These are phyloP conservation scores for Patiria pectinifera DNA, from an alignment of 53 echinoderm and acorn worm species.

Conservation along the genomic window DNA sequence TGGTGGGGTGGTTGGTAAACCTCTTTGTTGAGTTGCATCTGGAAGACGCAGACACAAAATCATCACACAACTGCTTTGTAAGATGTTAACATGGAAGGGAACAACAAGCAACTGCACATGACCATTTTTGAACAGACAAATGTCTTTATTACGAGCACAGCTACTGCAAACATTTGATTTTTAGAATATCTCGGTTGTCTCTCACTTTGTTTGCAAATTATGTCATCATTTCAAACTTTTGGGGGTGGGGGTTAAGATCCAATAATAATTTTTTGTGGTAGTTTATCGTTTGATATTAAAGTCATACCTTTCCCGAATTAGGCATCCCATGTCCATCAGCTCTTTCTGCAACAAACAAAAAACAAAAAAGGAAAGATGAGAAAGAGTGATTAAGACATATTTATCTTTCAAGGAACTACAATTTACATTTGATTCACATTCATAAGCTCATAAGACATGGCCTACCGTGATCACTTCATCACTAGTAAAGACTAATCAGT, in stretches of 20 bases:
- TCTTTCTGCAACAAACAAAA: conserved; percentile 15
- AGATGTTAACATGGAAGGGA: background rate
- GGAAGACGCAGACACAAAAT: background rate
- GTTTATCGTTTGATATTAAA: background rate
- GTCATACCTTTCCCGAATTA: conserved; percentile 39
- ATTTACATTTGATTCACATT: too few relatives aligned
- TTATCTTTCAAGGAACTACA: too few relatives aligned
- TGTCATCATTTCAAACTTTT: too few relatives aligned
- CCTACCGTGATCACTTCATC: background rate
- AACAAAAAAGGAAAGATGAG: background rate
- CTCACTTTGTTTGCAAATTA: too few relatives aligned
- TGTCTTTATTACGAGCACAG: background rate
- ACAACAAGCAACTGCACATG: too few relatives aligned
- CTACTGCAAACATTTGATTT: background rate
- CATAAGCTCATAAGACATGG: too few relatives aligned
- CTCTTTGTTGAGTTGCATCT: conserved; percentile 22
- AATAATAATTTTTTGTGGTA: background rate
- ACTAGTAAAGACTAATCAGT: background rate
- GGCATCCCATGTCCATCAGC: conserved; percentile 35
- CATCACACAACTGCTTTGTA: background rate
- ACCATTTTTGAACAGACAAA: background rate
- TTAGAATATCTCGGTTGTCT: background rate
- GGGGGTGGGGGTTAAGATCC: too few relatives aligned
- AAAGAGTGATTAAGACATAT: background rate
- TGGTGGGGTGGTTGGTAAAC: conserved; percentile 3